Base-by-base conservation (phyloP, 2,113 vertebrate genomes). In the Chloroceryle aenea region DNA sequence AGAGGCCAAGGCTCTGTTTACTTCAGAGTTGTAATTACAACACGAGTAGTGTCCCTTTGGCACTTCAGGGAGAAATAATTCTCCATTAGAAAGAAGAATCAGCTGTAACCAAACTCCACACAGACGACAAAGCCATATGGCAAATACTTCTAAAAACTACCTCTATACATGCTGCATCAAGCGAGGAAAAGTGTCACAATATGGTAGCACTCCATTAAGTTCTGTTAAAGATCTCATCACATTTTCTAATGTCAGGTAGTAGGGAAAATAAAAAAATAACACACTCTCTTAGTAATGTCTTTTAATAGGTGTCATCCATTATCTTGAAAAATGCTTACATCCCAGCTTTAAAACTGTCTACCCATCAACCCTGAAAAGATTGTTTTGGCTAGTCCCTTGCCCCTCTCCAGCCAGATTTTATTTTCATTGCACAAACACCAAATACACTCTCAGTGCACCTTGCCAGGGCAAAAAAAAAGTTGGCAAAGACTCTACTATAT, bases 1-100 rank as follows among this genome's bases (percentile, higher is more conserved):
- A 64, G 59, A 88, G 26, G 8, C 50, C 91, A 93, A 97, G 94
- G 95, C 74, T 79, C 43, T 85, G 89, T 80, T 92, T 89, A 25
- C 85, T 94, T 96, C 94, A 96, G 77, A 89, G 93, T 87, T 93
- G 59, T 53, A 92, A 94, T 79, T 95, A 82, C 50, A 85, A 88
- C 34, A 55, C 20, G 45, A 76, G 77, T 73, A 90, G 75, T 83
- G 73, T 53, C 53, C 48, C 25, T 82, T 74, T 52, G 34, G 40
- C 53, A 52, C 15, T 43, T 32, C 36, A 50, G 18, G 22, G 32
- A 93, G 40, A 81, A 96, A 78, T 3, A 73, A 8, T 23, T 81
- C 36, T 66, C 9, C 3, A 19, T n/a, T 93, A 12, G 53, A 76
- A 59, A 73, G 30, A 15, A 38, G 40, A 72, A 69, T 38, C 36